Evolutionary conservation across 2,797 vertebrate genomes (phyloP), one percentile per base, ranked within the genome.

Genomic region (Sebastes iracundus): DNA sequence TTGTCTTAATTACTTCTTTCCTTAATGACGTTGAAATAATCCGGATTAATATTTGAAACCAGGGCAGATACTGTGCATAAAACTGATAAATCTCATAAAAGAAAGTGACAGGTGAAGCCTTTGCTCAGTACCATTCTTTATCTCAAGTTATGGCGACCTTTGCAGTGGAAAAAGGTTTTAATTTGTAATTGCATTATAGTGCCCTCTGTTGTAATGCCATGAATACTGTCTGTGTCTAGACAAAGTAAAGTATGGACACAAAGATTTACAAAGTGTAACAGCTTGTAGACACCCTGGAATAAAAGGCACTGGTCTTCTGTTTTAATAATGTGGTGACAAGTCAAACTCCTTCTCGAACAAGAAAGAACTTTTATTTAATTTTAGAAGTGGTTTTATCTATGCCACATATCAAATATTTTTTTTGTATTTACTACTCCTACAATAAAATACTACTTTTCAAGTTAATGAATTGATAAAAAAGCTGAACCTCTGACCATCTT

Each of bases 191-290:
- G 70, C 33, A 61, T 72, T 69, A 33, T 49, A 72, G 73, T 81
- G 82, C 74, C 76, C 76, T 85, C 80, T 68, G 23, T 87, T 80
- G 68, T 75, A 70, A 53, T 42, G 25, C 14, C 25, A 30, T 33
- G 58, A 42, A 42, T 28, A 14, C 59, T 73, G 23, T 2, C 25
- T 28, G 52, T 55, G 20, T 73, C 69, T 53, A 62, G 10, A 68
- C 23, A 52, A 69, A 2, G 1, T 11, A 55, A 53, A 30, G 13
- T 67, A 66, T 11, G 23, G 52, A 68, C 58, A 38, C 6, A 56
- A 38, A 76, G 23, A 72, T 27, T 25, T 25, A n/a, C 3, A 35
- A 33, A n/a, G 30, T 35, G n/a, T 72, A n/a, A 59, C 12, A 52
- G 18, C n/a, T 49, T 58, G 52, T 65, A 28, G 22, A 77, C 25